These are phyloP conservation scores for Chrysolina americana DNA, from an alignment of 2,888 invertebrate genomes.

Conservation along the genomic window DNA sequence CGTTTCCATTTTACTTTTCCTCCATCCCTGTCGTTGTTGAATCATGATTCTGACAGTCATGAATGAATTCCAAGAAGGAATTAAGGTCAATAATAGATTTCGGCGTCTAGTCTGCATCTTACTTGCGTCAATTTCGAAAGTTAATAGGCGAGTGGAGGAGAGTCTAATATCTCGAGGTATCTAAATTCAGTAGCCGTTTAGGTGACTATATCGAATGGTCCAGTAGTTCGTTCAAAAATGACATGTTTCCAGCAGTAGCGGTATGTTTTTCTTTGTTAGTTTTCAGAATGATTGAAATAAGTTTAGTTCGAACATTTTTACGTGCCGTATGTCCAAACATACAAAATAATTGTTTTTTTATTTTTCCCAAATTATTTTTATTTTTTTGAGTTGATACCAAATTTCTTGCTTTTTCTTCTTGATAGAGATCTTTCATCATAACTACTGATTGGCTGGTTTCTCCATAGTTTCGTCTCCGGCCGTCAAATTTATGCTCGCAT, in stretches of 20 bases:
- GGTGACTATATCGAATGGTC: conserved; percentile 4
- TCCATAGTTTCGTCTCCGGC: too few species aligned
- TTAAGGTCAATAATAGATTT: conserved; percentile 55
- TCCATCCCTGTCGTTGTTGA: conserved; percentile 1
- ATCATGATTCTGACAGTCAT: conserved; percentile 36
- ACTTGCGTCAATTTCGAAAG: conserved; percentile 48
- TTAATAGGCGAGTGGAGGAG: conserved; percentile 35
- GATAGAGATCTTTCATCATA: too few species aligned
- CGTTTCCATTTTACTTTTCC: background rate
- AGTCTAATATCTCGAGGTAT: conserved; percentile 1
- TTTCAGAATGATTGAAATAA: background rate
- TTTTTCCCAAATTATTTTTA: too few species aligned
- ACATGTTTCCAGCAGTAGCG: background rate
- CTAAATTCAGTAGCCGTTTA: conserved; percentile 4
- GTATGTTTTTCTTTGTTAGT: background rate
- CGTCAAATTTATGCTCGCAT: too few species aligned
- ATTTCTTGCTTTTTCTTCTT: too few species aligned
- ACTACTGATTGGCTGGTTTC: too few species aligned
- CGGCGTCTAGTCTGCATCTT: conserved; percentile 55
- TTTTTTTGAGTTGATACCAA: too few species aligned
- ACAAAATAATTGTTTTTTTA: too few species aligned
- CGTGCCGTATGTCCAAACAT: too few species aligned
- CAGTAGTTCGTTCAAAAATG: background rate
- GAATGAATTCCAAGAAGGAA: conserved; percentile 49
- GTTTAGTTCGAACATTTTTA: background rate